A percentile compares a stretch with the other conserved stretches of the same genome.
Evolutionary conservation across 2,113 vertebrate species (phyloP).

Genomic region (Pipra filicauda): DNA sequence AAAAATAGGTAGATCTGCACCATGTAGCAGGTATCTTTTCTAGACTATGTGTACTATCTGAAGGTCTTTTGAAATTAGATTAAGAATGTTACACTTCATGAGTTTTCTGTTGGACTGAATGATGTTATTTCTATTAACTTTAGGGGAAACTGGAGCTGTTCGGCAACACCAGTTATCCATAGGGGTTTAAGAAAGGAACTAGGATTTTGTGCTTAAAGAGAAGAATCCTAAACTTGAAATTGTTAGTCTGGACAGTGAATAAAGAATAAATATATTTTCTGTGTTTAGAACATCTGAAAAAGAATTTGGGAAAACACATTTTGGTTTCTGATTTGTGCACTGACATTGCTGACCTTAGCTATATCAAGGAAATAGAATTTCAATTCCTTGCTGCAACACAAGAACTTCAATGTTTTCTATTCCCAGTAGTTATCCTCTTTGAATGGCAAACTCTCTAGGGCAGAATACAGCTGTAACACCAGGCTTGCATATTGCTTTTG

Average conservation of each 20-base stretch:
- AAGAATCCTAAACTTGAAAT: background rate
- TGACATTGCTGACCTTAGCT: background rate
- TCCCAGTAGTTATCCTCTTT: background rate
- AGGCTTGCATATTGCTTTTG: background rate
- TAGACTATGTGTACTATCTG: background rate
- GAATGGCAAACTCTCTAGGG: background rate
- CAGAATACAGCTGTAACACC: background rate
- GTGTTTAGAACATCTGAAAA: background rate
- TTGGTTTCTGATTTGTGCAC: background rate
- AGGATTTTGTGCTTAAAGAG: background rate
- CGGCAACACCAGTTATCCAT: background rate
- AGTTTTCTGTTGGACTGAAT: background rate
- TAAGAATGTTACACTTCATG: background rate
- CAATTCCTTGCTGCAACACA: fast-evolving
- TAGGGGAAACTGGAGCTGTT: background rate
- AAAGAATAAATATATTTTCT: background rate
- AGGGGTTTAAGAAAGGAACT: background rate
- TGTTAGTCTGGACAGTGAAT: background rate
- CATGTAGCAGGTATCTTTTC: background rate
- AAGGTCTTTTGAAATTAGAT: background rate
- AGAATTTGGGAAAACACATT: background rate
- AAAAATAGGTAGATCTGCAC: background rate
- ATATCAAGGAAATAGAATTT: background rate
- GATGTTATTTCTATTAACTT: background rate
- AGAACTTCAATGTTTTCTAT: background rate